Evolutionary conservation across 92 coral and sea anemone genomes (phyloP).

Genomic region (Epizoanthus ramosus): DNA sequence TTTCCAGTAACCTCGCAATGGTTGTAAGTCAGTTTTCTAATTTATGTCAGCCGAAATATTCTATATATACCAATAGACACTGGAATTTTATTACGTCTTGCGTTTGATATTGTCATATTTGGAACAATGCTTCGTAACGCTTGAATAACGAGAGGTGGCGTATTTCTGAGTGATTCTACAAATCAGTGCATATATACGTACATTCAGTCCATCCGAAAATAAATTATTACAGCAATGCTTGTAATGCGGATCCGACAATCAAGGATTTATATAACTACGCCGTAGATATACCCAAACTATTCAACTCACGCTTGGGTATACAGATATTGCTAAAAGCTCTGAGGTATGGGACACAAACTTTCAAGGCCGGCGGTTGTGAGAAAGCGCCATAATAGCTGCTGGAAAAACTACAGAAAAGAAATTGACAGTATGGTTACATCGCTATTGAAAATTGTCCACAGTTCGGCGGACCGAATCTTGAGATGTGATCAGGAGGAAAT

Average conservation of each 20-base stretch:
- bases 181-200: not conserved
- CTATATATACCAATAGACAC: too few relatives aligned
- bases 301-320: not conserved
- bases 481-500: conserved; percentile 1
- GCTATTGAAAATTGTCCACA: conserved; percentile 10
- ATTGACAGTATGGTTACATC: conserved; percentile 16
- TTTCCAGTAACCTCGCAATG: too few relatives aligned
- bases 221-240: not conserved
- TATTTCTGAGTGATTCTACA: not conserved
- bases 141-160: not conserved
- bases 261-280: not conserved
- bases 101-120: not conserved
- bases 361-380: conserved; percentile 13
- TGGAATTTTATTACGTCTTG: too few relatives aligned
- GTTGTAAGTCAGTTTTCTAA: too few relatives aligned
- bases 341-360: conserved; percentile 24
- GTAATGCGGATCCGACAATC: not conserved
- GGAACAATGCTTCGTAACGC: not conserved
- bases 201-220: not conserved
- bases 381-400: conserved; percentile 26
- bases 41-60: too few relatives aligned
- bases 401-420: conserved; percentile 32
- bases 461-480: not conserved
- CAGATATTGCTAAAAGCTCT: not conserved
- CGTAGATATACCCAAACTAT: not conserved